Evolutionary conservation across 1,140 invertebrate genomes (phyloP), one percentile per base, ranked within the genome.

Genomic region (Papilio glaucus): DNA sequence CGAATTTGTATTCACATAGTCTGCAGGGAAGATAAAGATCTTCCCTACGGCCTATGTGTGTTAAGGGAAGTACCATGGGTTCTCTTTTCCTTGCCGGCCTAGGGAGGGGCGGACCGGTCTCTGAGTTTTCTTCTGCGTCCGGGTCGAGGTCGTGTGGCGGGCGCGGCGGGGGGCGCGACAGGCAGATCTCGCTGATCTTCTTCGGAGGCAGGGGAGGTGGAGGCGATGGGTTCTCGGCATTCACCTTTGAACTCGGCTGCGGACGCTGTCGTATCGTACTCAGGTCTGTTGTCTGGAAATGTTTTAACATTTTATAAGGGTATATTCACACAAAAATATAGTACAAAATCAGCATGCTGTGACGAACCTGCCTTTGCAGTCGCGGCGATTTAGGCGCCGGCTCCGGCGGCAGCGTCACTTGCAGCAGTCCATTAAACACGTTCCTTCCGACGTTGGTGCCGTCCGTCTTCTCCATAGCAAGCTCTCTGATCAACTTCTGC

Each of bases 141-240:
- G 95, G 95, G 77, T 96, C 95, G 77, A 94, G 95, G 24, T 85
- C 94, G 74, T 95, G 94, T 8, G 95, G 95, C 38, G 96, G 95
- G 62, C 95, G 93, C 1, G 95, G 95, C 1, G 96, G 96, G 0
- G 96, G 95, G 8, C 80, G 72, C 12, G 94, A 8, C 94, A 94
- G 8, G 94, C 77, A 80, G 6, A 78, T 38, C 12, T 87, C 85
- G 4, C 71, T 80, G 1, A 96, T 94, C 82, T 97, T 97, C 87
- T 98, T 98, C 0, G 97, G 97, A 3, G 97, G 97, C 71, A 98
- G 91, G 0, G 97, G 97, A 9, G 97, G 97, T 0, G 97, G 97
- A 76, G 97, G 89, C 85, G 93, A 88, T 84, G 94, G 85, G 71
- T 87, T 85, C 70, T 91, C 94, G 1, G 95, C 95, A 95, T 89